phyloP scores from a whole-genome alignment of 2,113 vertebrate genomes.

The Entomyzon cyanotis region DNA sequence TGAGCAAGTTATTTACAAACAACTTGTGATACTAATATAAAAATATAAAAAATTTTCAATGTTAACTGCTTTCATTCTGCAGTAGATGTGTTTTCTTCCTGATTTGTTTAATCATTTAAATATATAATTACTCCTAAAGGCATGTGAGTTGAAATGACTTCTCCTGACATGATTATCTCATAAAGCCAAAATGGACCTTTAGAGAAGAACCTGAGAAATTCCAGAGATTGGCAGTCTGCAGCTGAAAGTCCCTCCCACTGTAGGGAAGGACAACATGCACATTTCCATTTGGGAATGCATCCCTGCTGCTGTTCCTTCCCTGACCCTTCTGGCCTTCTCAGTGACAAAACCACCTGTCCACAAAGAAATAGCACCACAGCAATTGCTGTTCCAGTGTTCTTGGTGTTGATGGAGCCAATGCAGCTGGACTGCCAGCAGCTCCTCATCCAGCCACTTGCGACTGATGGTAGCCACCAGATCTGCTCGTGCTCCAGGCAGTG shows the following conservation, averaged over 20 bases:
- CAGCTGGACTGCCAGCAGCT: background rate
- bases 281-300: constrained; percentile 41
- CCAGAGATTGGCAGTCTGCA: background rate
- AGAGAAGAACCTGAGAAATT: constrained; percentile 54
- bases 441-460: background rate
- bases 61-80: constrained; percentile 72
- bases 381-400: background rate
- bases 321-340: background rate
- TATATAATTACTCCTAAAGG: constrained; percentile 75
- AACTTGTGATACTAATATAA: constrained; percentile 73
- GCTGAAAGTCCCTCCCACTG: constrained; percentile 34
- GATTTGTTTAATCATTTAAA: constrained; percentile 80
- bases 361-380: background rate
- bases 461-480: background rate
- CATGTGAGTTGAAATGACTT: constrained; percentile 70
- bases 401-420: background rate
- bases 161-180: constrained; percentile 67
- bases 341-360: background rate
- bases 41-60: constrained; percentile 70
- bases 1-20: constrained; percentile 77
- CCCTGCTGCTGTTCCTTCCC: constrained; percentile 19
- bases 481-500: background rate
- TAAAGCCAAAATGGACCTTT: constrained; percentile 68
- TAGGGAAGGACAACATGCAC: constrained; percentile 19
- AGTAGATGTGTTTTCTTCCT: constrained; percentile 66